These are phyloP conservation scores for Thumatha senex DNA, from an alignment of 2,888 invertebrate species.

Conservation along the genomic window DNA sequence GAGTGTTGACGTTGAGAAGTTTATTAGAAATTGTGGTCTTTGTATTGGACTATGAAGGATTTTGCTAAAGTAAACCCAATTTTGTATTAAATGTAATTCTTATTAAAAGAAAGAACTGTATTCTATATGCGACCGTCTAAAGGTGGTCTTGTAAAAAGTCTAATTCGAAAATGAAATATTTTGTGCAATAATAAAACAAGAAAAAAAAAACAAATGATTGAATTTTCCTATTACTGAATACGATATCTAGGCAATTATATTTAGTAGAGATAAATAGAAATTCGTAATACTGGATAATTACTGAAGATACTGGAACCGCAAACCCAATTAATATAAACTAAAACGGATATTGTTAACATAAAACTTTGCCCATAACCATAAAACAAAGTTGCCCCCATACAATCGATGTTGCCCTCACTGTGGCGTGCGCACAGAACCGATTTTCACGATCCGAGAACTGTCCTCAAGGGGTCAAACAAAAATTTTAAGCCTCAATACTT, in stretches of 20 bases:
- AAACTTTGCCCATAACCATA: slow-evolving; percentile 47
- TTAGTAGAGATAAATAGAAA: too few relatives aligned
- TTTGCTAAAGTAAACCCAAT: too few relatives aligned
- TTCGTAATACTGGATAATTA: not conserved
- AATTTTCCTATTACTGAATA: too few relatives aligned
- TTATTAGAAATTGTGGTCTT: not conserved
- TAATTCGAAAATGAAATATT: too few relatives aligned
- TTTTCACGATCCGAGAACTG: slow-evolving; percentile 45
- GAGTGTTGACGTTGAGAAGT: not conserved
- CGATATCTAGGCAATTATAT: too few relatives aligned
- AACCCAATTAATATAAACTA: slow-evolving; percentile 34
- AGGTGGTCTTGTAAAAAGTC: too few relatives aligned
- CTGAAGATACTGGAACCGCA: slow-evolving; percentile 8
- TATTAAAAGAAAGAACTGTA: too few relatives aligned
- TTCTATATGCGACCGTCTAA: too few relatives aligned
- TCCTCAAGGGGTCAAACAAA: slow-evolving; percentile 41
- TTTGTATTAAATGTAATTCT: too few relatives aligned
- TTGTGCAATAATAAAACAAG: too few relatives aligned
- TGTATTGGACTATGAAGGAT: too few relatives aligned
- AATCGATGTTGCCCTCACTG: slow-evolving; percentile 42
- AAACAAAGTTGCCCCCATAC: slow-evolving; percentile 47
- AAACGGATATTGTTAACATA: slow-evolving; percentile 24
- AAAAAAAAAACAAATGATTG: too few relatives aligned
- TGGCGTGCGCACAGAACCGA: slow-evolving; percentile 19
- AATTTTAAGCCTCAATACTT: not conserved